Evolutionary conservation across 2,888 invertebrate genomes (phyloP).

Genomic region (Exocentrus adspersus): DNA sequence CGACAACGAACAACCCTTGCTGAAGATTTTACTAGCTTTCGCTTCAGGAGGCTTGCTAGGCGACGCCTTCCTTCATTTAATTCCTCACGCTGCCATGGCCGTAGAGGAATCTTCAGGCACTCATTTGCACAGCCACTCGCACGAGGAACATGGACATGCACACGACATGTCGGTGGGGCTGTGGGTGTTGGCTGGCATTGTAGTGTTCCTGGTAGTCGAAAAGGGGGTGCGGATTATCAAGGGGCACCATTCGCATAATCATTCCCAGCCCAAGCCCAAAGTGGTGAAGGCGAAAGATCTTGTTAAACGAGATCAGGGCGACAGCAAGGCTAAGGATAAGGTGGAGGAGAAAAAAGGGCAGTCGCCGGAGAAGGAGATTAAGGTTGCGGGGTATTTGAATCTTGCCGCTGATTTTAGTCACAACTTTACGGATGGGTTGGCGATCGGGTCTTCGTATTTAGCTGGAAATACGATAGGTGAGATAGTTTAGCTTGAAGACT

Average conservation of each 20-base stretch:
- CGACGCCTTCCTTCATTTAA: conserved; percentile 98
- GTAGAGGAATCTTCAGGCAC: conserved; percentile 58
- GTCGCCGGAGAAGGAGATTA: conserved; percentile 69
- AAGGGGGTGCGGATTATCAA: conserved; percentile 90
- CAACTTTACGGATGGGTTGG: conserved; percentile 99
- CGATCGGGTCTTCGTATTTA: conserved; percentile 97
- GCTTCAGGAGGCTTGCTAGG: conserved; percentile 96
- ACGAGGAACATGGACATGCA: conserved; percentile 67
- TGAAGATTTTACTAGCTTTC: conserved; percentile 92
- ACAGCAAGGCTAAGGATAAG: conserved; percentile 59
- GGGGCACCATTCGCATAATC: conserved; percentile 81
- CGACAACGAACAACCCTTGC: conserved; percentile 82
- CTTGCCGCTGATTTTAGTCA: conserved; percentile 98
- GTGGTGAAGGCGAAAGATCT: conserved; percentile 43
- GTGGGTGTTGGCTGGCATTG: conserved; percentile 93
- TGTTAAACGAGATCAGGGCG: conserved; percentile 4
- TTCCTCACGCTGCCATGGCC: conserved; percentile 90
- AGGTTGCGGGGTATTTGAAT: conserved; percentile 94
- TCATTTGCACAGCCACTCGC: conserved; percentile 55
- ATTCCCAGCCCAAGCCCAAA: conserved; percentile 58
- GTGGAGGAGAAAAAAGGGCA: conserved; percentile 52
- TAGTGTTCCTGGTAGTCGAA: conserved; percentile 92
- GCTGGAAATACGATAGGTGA: conserved; percentile 86
- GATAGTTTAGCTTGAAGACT: no score
- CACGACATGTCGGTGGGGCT: conserved; percentile 93